A percentile compares a stretch with the other conserved stretches of the same genome.
phyloP scores from a whole-genome alignment of 2,888 invertebrate species.

The Nemoura dubitans region DNA sequence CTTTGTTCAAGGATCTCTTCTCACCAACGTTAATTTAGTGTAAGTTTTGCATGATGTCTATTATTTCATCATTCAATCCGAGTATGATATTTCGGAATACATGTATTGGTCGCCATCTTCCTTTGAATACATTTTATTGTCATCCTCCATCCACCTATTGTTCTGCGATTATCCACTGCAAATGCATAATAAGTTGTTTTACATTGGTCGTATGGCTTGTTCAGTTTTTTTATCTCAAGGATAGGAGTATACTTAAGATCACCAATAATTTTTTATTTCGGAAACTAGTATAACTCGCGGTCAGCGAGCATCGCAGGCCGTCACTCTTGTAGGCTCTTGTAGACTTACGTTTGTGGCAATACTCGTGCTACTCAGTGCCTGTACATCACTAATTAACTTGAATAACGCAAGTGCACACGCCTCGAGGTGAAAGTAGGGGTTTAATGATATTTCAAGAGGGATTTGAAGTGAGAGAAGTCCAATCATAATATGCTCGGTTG shows the following conservation, averaged over 20 bases:
- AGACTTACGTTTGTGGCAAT: background rate
- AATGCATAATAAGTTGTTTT: background rate
- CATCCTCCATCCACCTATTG: background rate
- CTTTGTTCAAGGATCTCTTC: too few species aligned
- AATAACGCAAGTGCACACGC: background rate
- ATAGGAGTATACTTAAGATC: too few species aligned
- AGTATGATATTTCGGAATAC: too few species aligned
- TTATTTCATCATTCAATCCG: too few species aligned
- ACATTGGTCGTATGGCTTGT: too few species aligned
- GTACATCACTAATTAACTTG: background rate
- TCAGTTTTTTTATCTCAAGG: too few species aligned
- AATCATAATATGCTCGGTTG: too few species aligned
- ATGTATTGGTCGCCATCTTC: background rate
- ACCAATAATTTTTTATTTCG: too few species aligned
- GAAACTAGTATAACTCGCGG: too few species aligned
- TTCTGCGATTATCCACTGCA: background rate
- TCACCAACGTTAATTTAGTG: too few species aligned
- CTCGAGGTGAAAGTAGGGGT: background rate
- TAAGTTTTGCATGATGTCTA: too few species aligned
- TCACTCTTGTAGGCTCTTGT: background rate
- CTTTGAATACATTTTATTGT: background rate
- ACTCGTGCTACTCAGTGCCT: background rate
- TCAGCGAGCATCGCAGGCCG: background rate
- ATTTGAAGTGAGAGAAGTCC: background rate
- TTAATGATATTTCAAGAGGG: background rate